These are phyloP conservation scores for Xiphorhynchus elegans DNA, from an alignment of 2,113 vertebrate species.

Conservation along the genomic window DNA sequence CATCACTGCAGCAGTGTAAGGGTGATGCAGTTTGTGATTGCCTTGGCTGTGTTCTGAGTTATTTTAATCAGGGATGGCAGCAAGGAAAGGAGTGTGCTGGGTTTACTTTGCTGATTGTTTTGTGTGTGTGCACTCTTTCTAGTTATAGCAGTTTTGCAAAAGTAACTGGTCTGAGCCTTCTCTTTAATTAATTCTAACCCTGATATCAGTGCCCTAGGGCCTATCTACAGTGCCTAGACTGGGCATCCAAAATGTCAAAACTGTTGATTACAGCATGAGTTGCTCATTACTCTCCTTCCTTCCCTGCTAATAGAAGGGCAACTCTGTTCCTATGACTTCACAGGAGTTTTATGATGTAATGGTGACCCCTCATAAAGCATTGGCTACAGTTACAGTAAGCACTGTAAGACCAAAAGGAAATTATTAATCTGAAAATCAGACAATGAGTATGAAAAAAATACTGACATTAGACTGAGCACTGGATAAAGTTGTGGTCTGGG, in stretches of 20 bases:
- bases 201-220: not conserved
- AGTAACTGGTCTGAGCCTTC: not conserved
- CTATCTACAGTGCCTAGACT: not conserved
- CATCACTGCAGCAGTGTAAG: not conserved
- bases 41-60: not conserved
- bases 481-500: not conserved
- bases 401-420: not conserved
- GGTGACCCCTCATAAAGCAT: not conserved
- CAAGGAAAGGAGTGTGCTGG: not conserved
- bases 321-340: not conserved
- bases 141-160: not conserved
- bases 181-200: not conserved
- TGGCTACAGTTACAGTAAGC: not conserved
- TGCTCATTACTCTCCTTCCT: not conserved
- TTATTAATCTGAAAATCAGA: not conserved
- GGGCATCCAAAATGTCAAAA: not conserved
- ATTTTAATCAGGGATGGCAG: not conserved
- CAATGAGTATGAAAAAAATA: not conserved
- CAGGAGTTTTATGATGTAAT: not conserved
- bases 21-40: accelerated
- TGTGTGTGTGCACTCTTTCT: not conserved
- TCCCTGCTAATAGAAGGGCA: not conserved
- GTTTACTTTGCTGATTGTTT: not conserved
- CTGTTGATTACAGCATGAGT: not conserved
- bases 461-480: not conserved